Evolutionary conservation across 2,113 vertebrate genomes (phyloP).

Genomic region (Paraplagusia blochii): DNA sequence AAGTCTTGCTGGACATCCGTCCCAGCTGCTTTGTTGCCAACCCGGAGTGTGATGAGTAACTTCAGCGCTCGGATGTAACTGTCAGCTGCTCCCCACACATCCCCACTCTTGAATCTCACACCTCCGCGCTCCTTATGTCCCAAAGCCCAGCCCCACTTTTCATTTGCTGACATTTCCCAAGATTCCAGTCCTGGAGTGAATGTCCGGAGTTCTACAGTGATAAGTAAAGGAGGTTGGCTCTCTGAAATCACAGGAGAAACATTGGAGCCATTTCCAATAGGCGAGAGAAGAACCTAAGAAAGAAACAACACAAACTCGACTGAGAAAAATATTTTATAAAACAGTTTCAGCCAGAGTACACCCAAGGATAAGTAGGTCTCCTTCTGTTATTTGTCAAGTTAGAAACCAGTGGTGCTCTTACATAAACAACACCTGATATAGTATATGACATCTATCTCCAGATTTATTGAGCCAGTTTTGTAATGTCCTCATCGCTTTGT

Average conservation of each 20-base stretch:
- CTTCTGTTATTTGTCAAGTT: too few species aligned
- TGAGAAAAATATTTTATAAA: neutral
- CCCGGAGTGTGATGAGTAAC: slow-evolving; percentile 75
- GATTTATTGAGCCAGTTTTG: too few species aligned
- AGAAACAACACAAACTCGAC: neutral
- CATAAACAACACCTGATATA: too few species aligned
- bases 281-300: slow-evolving; percentile 54
- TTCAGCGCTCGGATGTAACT: slow-evolving; percentile 82
- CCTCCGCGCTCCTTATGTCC: slow-evolving; percentile 78
- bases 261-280: slow-evolving; percentile 21
- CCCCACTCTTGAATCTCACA: slow-evolving; percentile 77
- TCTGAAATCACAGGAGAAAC: slow-evolving; percentile 1
- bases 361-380: too few species aligned
- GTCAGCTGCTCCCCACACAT: slow-evolving; percentile 78
- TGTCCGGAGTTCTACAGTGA: slow-evolving; percentile 69
- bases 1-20: slow-evolving; percentile 1
- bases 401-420: too few species aligned
- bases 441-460: too few species aligned
- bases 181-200: slow-evolving; percentile 76
- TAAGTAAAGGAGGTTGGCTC: slow-evolving; percentile 36
- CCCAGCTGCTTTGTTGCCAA: slow-evolving; percentile 15
- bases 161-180: slow-evolving; percentile 79
- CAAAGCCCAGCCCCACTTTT: slow-evolving; percentile 77
- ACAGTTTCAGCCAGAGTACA: too few species aligned
- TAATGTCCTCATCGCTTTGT: too few species aligned